Evolutionary conservation across 2,888 invertebrate species (phyloP).

Genomic region (Anaspis maculata): DNA sequence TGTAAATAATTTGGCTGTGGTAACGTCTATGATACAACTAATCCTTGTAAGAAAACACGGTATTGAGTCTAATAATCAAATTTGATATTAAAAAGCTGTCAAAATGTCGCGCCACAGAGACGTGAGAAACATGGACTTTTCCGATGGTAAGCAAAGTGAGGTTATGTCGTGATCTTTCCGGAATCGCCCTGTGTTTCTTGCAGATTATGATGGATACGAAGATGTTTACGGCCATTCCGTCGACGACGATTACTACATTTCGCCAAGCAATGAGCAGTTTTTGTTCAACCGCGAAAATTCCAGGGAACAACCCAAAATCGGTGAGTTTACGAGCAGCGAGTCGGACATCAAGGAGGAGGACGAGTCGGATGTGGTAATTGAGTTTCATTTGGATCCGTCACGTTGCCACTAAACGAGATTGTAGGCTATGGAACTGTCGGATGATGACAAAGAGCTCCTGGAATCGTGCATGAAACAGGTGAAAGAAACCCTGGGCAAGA

Average conservation of each 20-base stretch:
- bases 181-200: constrained; percentile 19
- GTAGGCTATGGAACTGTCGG: constrained; percentile 38
- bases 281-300: constrained; percentile 66
- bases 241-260: constrained; percentile 86
- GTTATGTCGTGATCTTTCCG: constrained; percentile 2
- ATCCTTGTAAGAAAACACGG: too few relatives aligned
- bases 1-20: too few relatives aligned
- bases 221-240: constrained; percentile 90
- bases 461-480: constrained; percentile 80
- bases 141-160: constrained; percentile 52
- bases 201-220: constrained; percentile 84
- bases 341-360: constrained; percentile 64
- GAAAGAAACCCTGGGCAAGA: constrained; percentile 69
- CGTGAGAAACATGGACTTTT: constrained; percentile 74
- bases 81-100: too few relatives aligned
- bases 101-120: constrained; percentile 83
- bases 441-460: constrained; percentile 64
- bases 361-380: constrained; percentile 40
- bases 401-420: background rate
- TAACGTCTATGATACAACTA: too few relatives aligned
- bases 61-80: too few relatives aligned
- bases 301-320: constrained; percentile 54
- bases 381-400: constrained; percentile 18
- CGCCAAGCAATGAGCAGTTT: constrained; percentile 79
- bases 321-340: constrained; percentile 59